Conservation (phyloP, 2,797 vertebrate species). For the Acanthis flammea region DNA sequence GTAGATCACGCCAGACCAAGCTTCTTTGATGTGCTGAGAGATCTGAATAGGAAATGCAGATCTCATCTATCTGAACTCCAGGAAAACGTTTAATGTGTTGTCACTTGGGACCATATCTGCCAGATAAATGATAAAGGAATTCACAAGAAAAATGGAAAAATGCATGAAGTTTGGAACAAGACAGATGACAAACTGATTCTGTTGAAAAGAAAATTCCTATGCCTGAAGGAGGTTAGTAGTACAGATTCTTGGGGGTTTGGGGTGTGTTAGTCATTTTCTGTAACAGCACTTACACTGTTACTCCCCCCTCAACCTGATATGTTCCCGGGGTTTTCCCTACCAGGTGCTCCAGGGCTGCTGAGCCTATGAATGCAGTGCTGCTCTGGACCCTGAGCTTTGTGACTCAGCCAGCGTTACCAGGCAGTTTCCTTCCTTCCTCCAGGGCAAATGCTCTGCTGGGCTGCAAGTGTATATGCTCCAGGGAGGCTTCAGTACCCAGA, state of each 20-base stretch:
- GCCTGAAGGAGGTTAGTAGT: neutral
- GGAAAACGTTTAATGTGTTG: constrained; percentile 6
- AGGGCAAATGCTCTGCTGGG: neutral
- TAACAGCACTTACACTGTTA: neutral
- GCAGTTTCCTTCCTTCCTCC: neutral
- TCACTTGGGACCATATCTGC: neutral
- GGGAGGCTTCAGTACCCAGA: neutral
- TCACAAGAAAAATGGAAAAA: neutral
- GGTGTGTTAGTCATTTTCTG: neutral
- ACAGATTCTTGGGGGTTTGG: neutral
- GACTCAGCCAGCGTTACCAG: neutral
- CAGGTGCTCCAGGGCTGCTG: neutral
- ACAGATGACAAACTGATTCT: neutral
- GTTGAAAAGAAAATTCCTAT: neutral
- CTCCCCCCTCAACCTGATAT: rapidly evolving
- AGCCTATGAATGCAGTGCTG: neutral
- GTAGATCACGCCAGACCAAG: neutral
- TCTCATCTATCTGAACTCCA: constrained; percentile 19
- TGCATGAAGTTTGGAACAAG: neutral
- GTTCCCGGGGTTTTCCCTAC: neutral
- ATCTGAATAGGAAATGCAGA: constrained; percentile 25
- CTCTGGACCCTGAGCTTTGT: neutral
- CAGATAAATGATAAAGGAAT: neutral
- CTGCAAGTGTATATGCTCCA: neutral
- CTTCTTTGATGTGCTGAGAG: constrained; percentile 47